Conservation (phyloP, 1,140 invertebrate genomes). For the Calosoma granatense region DNA sequence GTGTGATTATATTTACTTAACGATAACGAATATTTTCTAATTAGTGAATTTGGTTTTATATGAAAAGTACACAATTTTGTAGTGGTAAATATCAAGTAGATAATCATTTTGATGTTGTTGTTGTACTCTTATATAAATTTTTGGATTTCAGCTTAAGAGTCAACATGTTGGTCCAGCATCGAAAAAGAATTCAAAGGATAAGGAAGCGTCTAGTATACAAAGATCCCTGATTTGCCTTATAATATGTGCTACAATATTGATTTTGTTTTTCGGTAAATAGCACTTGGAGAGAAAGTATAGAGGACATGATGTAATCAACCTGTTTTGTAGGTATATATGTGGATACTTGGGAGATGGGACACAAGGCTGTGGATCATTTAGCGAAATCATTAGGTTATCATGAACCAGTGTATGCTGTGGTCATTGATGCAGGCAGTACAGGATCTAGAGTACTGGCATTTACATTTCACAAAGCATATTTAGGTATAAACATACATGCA, state of each 20-base stretch:
- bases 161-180: slow-evolving; percentile 22
- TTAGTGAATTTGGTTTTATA: too few species aligned
- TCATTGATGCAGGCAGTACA: slow-evolving; percentile 94
- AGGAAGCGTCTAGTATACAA: slow-evolving; percentile 22
- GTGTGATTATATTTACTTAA: too few species aligned
- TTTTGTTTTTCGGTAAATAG: slow-evolving; percentile 28
- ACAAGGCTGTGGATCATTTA: slow-evolving; percentile 46
- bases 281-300: neutral
- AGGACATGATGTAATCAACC: too few species aligned
- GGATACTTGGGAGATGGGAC: slow-evolving; percentile 32
- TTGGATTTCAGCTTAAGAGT: slow-evolving; percentile 23
- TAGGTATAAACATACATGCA: slow-evolving; percentile 36
- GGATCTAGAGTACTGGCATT: slow-evolving; percentile 86
- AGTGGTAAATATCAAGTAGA: too few species aligned
- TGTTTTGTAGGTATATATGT: slow-evolving; percentile 30
- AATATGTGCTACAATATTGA: slow-evolving; percentile 29
- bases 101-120: too few species aligned
- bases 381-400: slow-evolving; percentile 57
- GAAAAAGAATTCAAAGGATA: slow-evolving; percentile 23
- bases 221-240: slow-evolving; percentile 30
- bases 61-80: too few species aligned
- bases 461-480: slow-evolving; percentile 66
- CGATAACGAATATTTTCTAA: too few species aligned
- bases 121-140: too few species aligned
- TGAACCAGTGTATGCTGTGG: slow-evolving; percentile 74